Base-by-base conservation (phyloP, 2,888 invertebrate genomes). In the Octonoba sinensis region DNA sequence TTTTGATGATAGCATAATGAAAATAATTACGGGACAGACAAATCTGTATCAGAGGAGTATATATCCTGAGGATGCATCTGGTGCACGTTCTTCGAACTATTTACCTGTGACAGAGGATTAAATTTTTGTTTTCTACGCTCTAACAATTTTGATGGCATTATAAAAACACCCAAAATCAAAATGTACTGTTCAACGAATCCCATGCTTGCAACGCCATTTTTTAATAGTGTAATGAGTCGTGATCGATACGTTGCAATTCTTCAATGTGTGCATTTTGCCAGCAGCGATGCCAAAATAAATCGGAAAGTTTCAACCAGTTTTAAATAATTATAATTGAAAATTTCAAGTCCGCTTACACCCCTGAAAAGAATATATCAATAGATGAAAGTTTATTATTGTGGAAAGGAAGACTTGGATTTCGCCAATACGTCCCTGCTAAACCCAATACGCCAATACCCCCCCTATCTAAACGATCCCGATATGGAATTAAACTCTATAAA, bases 171-270 rank as follows among this genome's bases (percentile, higher is more conserved):
- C n/a, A n/a, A n/a, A n/a, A n/a, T n/a, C n/a, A n/a, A n/a, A n/a
- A n/a, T n/a, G n/a, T n/a, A n/a, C n/a, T n/a, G n/a, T n/a, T n/a
- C n/a, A n/a, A n/a, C n/a, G n/a, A n/a, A n/a, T n/a, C n/a, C n/a
- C n/a, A n/a, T n/a, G n/a, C 49, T 67, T 54, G 66, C 27, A 51
- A 66, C 27, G 27, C 16, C 51, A 66, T 51, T 66, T 51, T 51
- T 66, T 51, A 66, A 54, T 51, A 51, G 51, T n/a, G 51, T 24
- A 51, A 66, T 54, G 66, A 66, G 51, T 24, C 22, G 1, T 27
- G 54, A 66, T 24, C 1, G 27, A 67, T 54, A 27, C 8, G 27
- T 67, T 51, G 66, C 4, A 51, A 27, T 67, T 67, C 27, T 67
- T 51, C 6, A 13, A 67, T 67, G 36, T 36, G 1, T 47, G 15